Percentiles rank a stretch among this genome's conserved stretches.
Evolutionary conservation across 2,888 invertebrate species (phyloP).

Genomic region (Tuta absoluta): DNA sequence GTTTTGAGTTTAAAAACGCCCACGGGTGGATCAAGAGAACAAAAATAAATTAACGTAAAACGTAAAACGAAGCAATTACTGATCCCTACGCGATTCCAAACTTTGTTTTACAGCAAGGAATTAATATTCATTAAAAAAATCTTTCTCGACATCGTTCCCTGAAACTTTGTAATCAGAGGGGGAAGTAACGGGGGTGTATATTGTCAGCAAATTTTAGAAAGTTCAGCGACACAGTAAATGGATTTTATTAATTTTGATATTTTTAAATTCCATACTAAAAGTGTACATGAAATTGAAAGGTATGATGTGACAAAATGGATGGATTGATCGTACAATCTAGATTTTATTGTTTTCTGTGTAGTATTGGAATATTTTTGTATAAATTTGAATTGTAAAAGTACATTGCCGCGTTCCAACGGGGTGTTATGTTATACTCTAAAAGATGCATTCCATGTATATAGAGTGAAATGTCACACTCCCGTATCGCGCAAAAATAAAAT

Average conservation of each 20-base stretch:
- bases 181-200: slow-evolving; percentile 38
- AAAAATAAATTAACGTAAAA: slow-evolving; percentile 37
- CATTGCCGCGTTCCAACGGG: too few relatives aligned
- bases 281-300: too few relatives aligned
- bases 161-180: slow-evolving; percentile 73
- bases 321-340: too few relatives aligned
- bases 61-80: slow-evolving; percentile 73
- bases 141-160: slow-evolving; percentile 71
- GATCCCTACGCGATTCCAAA: slow-evolving; percentile 68
- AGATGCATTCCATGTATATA: too few relatives aligned
- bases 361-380: too few relatives aligned
- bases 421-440: too few relatives aligned
- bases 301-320: too few relatives aligned
- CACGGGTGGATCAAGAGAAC: slow-evolving; percentile 55
- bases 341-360: too few relatives aligned
- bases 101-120: slow-evolving; percentile 75
- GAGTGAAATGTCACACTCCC: too few relatives aligned
- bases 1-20: not conserved
- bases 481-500: too few relatives aligned
- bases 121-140: slow-evolving; percentile 81
- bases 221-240: slow-evolving; percentile 63
- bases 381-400: too few relatives aligned
- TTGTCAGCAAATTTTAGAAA: slow-evolving; percentile 68
- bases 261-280: not conserved
- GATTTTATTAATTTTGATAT: slow-evolving; percentile 52